phyloP scores from a whole-genome alignment of 1,140 invertebrate species.

The Meloidogyne floridensis region DNA sequence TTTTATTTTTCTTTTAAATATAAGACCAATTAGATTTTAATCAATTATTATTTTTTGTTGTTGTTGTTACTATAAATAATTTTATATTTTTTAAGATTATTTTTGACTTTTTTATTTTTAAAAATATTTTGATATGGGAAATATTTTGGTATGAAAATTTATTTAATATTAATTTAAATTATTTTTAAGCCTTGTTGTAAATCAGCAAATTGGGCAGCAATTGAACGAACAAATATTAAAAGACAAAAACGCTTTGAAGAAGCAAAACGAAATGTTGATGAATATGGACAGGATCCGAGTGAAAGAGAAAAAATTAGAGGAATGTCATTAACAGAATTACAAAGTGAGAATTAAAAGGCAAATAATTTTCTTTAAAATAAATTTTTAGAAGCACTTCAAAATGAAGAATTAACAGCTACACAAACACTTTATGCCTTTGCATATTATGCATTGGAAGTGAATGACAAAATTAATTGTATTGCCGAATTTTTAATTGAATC shows the following conservation, averaged over 20 bases:
- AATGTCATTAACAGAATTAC: slow-evolving; percentile 40
- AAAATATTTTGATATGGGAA: slow-evolving; percentile 14
- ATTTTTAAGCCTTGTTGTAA: background rate
- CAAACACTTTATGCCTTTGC: slow-evolving; percentile 41
- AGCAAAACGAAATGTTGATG: slow-evolving; percentile 4
- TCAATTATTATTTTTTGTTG: background rate
- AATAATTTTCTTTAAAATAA: background rate
- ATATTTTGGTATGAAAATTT: slow-evolving; percentile 15
- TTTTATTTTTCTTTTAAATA: background rate
- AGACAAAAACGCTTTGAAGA: slow-evolving; percentile 6
- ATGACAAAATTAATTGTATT: slow-evolving; percentile 48
- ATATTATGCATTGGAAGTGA: slow-evolving; percentile 45
- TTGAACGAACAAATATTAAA: slow-evolving; percentile 11
- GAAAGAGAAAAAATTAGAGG: slow-evolving; percentile 43
- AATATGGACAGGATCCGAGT: slow-evolving; percentile 24
- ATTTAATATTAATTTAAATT: background rate
- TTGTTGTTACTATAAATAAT: no score
- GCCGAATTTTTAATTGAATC: slow-evolving; percentile 46
- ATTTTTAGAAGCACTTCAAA: slow-evolving; percentile 46
- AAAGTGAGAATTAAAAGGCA: slow-evolving; percentile 25
- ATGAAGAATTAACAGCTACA: slow-evolving; percentile 33
- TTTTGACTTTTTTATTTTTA: background rate
- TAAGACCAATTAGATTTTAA: background rate
- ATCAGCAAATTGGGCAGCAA: slow-evolving; percentile 12
- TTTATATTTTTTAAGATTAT: background rate